phyloP scores from a whole-genome alignment of 2,888 invertebrate species.

The Meteorus colon region DNA sequence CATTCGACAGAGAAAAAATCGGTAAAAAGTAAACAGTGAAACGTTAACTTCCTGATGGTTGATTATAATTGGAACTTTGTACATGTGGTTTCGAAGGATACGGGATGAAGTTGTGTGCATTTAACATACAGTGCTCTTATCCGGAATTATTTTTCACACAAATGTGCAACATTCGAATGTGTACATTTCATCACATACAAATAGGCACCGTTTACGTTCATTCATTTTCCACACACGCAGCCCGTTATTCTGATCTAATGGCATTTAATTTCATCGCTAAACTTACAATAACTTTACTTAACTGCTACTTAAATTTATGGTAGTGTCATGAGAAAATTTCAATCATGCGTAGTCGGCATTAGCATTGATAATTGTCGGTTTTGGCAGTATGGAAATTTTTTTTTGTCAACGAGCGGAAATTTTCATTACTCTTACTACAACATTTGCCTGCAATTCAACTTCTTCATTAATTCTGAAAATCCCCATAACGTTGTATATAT shows the following conservation, averaged over 20 bases:
- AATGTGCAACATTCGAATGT: conserved; percentile 40
- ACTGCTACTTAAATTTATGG: conserved; percentile 66
- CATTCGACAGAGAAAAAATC: not conserved
- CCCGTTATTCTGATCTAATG: conserved; percentile 34
- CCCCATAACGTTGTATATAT: not conserved
- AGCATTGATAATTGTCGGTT: conserved; percentile 70
- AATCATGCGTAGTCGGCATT: conserved; percentile 68
- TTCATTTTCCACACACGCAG: conserved; percentile 23
- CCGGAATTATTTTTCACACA: conserved; percentile 34
- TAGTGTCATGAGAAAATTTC: conserved; percentile 68
- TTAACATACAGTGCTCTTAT: conserved; percentile 65
- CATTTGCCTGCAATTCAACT: conserved; percentile 24
- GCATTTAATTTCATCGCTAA: conserved; percentile 56
- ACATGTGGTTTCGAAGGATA: conserved; percentile 64
- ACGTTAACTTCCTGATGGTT: not conserved
- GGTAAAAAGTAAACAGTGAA: not conserved
- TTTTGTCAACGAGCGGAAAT: conserved; percentile 62
- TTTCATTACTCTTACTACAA: conserved; percentile 52
- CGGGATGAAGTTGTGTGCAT: conserved; percentile 65
- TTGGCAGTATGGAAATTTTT: conserved; percentile 72
- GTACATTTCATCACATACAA: conserved; percentile 56
- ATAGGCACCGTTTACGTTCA: conserved; percentile 46
- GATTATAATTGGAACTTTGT: conserved; percentile 62
- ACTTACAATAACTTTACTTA: conserved; percentile 68
- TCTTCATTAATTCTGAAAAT: conserved; percentile 49